phyloP scores from a whole-genome alignment of 2,113 vertebrate genomes.

The Anser cygnoides region DNA sequence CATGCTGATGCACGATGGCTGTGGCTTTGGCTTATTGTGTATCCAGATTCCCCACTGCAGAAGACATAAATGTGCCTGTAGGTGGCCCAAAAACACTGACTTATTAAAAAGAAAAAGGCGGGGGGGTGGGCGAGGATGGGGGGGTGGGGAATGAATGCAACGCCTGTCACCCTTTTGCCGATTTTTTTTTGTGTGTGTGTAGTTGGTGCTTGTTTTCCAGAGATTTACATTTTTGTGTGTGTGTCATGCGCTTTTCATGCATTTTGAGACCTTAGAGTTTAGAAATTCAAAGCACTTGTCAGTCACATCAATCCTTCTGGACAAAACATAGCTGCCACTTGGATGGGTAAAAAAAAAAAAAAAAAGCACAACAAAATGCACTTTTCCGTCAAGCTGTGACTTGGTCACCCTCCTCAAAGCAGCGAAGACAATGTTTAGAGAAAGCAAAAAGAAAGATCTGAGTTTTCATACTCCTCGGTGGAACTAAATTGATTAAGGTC shows the following conservation, averaged over 20 bases:
- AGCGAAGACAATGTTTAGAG: slow-evolving; percentile 12
- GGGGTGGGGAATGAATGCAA: neutral
- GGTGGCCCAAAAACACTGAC: slow-evolving; percentile 54
- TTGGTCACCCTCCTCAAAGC: slow-evolving; percentile 7
- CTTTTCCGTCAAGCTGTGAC: slow-evolving; percentile 55
- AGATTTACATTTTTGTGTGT: slow-evolving; percentile 62
- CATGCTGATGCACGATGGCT: neutral
- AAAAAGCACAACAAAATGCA: slow-evolving; percentile 34
- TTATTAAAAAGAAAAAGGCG: neutral
- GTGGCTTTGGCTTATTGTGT: neutral
- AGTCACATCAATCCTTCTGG: slow-evolving; percentile 39
- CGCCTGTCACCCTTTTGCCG: slow-evolving; percentile 37
- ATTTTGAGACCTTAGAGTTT: slow-evolving; percentile 26
- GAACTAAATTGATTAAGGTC: slow-evolving; percentile 69
- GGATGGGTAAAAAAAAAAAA: neutral
- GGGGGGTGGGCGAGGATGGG: rapidly evolving
- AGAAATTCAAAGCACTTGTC: slow-evolving; percentile 64
- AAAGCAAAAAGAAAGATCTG: slow-evolving; percentile 41
- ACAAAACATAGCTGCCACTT: slow-evolving; percentile 48
- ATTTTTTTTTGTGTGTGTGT: neutral
- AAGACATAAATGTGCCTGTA: slow-evolving; percentile 33
- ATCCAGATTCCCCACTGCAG: neutral
- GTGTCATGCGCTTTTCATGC: slow-evolving; percentile 46
- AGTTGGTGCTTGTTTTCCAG: slow-evolving; percentile 30
- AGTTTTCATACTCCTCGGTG: slow-evolving; percentile 52